A percentile compares a stretch with the other conserved stretches of the same genome.
phyloP scores from a whole-genome alignment of 2,113 vertebrate species.

The Suricata suricatta region DNA sequence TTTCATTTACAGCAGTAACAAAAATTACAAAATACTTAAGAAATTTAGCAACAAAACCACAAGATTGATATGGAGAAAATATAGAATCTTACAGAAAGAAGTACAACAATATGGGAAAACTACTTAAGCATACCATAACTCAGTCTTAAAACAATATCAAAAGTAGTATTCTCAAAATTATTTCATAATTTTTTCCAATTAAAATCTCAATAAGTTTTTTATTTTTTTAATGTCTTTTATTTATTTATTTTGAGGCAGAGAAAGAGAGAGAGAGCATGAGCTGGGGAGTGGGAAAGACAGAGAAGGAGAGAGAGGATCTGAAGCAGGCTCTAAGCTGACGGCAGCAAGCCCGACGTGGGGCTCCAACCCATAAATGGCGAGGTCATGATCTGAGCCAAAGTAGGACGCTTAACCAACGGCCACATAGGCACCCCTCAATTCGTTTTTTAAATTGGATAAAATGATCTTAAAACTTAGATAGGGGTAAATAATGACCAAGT shows the following conservation, averaged over 20 bases:
- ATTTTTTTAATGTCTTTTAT: no score
- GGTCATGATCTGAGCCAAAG: no score
- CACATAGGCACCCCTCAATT: background rate
- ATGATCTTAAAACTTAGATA: background rate
- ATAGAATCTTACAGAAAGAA: background rate
- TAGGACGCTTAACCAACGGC: no score
- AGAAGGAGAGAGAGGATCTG: no score
- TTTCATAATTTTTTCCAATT: background rate
- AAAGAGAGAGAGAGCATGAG: no score
- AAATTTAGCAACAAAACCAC: background rate
- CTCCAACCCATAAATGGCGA: no score
- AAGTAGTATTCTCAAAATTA: background rate
- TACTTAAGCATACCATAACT: background rate
- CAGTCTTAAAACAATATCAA: background rate
- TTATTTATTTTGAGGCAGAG: no score
- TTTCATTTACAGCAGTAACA: background rate
- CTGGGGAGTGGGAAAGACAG: no score
- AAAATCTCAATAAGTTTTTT: background rate
- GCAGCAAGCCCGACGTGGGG: no score
- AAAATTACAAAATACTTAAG: background rate
- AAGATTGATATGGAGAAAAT: background rate
- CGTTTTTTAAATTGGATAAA: background rate
- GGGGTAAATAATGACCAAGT: background rate
- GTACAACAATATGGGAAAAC: background rate
- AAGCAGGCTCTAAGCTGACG: no score